A percentile compares a stretch with the other conserved stretches of the same genome.
These are phyloP conservation scores for Autographa gamma DNA, from an alignment of 2,888 invertebrate species.

Conservation along the genomic window DNA sequence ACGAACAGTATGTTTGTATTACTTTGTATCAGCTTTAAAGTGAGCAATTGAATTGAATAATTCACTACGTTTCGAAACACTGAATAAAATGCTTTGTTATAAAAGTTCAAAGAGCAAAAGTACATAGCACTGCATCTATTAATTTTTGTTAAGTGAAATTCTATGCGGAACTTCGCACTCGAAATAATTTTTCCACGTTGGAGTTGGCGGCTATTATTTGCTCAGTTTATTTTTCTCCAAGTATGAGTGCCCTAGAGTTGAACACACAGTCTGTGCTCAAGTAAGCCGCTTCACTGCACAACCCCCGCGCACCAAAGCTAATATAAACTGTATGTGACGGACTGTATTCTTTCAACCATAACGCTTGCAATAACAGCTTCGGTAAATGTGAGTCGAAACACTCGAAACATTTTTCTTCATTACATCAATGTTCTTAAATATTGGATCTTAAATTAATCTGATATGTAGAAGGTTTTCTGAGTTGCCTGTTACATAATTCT, in stretches of 20 bases:
- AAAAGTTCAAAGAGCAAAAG: conserved; percentile 19
- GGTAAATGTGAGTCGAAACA: conserved; percentile 39
- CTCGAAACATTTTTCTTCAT: conserved; percentile 38
- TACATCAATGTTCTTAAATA: conserved; percentile 25
- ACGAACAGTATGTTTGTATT: neutral
- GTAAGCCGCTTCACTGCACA: conserved; percentile 76
- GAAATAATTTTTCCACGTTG: conserved; percentile 75
- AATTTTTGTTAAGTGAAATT: conserved; percentile 63
- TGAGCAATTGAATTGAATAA: conserved; percentile 1
- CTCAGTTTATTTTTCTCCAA: conserved; percentile 83
- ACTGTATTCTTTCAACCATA: conserved; percentile 70
- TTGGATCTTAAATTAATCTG: conserved; percentile 50
- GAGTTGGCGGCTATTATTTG: conserved; percentile 78
- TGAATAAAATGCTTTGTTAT: conserved; percentile 41
- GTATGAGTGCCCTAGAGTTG: conserved; percentile 78
- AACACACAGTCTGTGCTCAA: conserved; percentile 80
- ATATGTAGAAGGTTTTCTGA: conserved; percentile 59
- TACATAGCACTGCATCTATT: conserved; percentile 49
- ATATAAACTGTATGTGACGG: conserved; percentile 78
- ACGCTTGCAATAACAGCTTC: conserved; percentile 63
- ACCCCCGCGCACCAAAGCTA: conserved; percentile 72
- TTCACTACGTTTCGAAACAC: conserved; percentile 23
- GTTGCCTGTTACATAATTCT: conserved; percentile 72
- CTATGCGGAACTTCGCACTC: conserved; percentile 73
- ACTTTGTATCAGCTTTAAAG: neutral